Base-by-base conservation (phyloP, 2,888 invertebrate species). In the Andrena camellia region DNA sequence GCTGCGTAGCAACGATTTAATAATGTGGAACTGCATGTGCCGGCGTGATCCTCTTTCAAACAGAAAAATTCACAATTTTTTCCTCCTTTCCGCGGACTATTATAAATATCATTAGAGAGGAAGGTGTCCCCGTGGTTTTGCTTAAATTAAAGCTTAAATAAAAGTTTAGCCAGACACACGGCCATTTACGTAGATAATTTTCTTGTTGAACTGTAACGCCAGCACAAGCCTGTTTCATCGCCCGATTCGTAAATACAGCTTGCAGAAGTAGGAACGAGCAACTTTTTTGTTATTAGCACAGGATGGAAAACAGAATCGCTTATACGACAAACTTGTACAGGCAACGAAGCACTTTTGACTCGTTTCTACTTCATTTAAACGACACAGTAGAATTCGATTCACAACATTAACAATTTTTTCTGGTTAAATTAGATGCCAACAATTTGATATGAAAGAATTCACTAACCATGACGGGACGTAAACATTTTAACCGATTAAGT, bases 401-500 rank as follows among this genome's bases (percentile, higher is more conserved):
- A 50, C 60, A 48, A 81, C 67, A 72, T 67, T 79, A 73, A 73
- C 70, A 67, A 72, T 48, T 67, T 62, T 62, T 66, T 31, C 57
- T 23, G 63, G 57, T 74, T 78, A 66, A 85, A 67, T 82, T 50
- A 82, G 69, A 83, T 66, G 70, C 76, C 81, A 87, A 88, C 83
- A 88, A 75, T 74, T 78, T 78, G 85, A 88, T 84, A 88, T 88
- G 82, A 82, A 83, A 87, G 80, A 87, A 74, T 69, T 88, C 82
- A 87, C 87, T 87, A 88, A 88, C 81, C 89, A 77, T 84, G 71
- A 83, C 64, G 80, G 81, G 89, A 88, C 82, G 81, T 77, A 85
- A 78, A 79, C 57, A 70, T 82, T 59, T 78, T 60, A 79, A 78
- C 31, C 42, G 63, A 72, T 77, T 77, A 83, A 88, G 76, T 86